These are phyloP conservation scores for Cyclophora punctaria DNA, from an alignment of 2,888 invertebrate species.

Conservation along the genomic window DNA sequence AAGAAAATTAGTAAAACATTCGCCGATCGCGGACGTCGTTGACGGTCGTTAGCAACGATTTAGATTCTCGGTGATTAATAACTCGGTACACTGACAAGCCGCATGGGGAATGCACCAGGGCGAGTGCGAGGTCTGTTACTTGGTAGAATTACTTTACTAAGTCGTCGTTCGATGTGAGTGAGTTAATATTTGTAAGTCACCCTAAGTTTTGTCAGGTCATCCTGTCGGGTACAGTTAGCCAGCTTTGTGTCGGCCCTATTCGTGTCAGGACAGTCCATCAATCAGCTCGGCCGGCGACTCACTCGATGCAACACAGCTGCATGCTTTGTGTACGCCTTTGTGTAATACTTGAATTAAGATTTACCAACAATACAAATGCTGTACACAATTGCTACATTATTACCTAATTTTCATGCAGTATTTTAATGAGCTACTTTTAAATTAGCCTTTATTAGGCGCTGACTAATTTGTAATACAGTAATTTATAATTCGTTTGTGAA, in stretches of 20 bases:
- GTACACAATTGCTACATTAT: no score
- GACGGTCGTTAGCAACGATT: slow-evolving; percentile 56
- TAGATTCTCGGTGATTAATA: slow-evolving; percentile 51
- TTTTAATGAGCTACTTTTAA: no score
- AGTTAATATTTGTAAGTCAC: slow-evolving; percentile 38
- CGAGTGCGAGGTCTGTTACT: slow-evolving; percentile 3
- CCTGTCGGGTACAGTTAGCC: slow-evolving; percentile 60
- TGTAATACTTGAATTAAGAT: slow-evolving; percentile 15
- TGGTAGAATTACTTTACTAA: slow-evolving; percentile 13
- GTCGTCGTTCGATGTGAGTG: slow-evolving; percentile 19
- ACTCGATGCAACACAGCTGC: slow-evolving; percentile 35
- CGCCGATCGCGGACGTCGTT: slow-evolving; percentile 53
- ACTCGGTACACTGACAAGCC: slow-evolving; percentile 35
- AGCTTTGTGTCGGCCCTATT: slow-evolving; percentile 55
- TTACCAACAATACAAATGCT: slow-evolving; percentile 5
- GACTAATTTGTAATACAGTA: no score
- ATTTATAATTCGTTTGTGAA: no score
- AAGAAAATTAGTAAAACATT: slow-evolving; percentile 62
- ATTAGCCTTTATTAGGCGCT: no score
- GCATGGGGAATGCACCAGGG: slow-evolving; percentile 12
- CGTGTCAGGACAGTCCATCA: slow-evolving; percentile 54
- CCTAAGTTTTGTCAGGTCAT: slow-evolving; percentile 49
- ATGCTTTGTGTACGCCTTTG: slow-evolving; percentile 39
- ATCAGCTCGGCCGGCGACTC: slow-evolving; percentile 26
- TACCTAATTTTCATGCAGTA: no score